Percentiles rank a stretch among this genome's conserved stretches.
These are phyloP conservation scores for Spinibarbus caldwelli DNA, from an alignment of 2,797 vertebrate species.

Conservation along the genomic window DNA sequence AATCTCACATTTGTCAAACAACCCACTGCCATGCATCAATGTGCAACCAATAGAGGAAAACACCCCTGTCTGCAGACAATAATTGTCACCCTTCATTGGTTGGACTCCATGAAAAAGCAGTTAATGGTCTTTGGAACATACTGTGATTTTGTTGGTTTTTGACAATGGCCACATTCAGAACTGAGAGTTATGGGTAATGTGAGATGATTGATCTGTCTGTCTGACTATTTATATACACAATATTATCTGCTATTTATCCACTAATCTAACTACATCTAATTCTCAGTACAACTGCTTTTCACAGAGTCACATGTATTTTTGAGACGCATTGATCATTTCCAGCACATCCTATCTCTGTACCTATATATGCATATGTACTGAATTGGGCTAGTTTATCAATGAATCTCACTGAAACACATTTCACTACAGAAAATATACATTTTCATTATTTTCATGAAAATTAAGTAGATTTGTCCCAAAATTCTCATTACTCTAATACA, in stretches of 20 bases:
- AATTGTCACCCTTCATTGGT: not conserved
- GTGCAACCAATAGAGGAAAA: constrained; percentile 15
- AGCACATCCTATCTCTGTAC: not conserved
- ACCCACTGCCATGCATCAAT: constrained; percentile 46
- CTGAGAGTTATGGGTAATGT: not conserved
- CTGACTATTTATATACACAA: not conserved
- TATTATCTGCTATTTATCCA: not conserved
- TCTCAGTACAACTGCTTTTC: not conserved
- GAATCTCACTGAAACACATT: not conserved
- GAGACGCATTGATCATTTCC: not conserved
- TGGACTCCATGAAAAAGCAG: not conserved
- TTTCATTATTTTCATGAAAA: not conserved
- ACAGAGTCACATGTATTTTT: not conserved
- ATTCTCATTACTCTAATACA: not conserved
- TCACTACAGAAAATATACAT: not conserved
- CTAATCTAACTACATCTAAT: not conserved
- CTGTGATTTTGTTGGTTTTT: not conserved
- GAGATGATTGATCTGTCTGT: constrained; percentile 1
- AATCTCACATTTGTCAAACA: constrained; percentile 46
- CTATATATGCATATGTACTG: not conserved
- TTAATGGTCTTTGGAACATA: not conserved
- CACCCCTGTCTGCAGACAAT: constrained; percentile 1
- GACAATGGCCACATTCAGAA: not conserved
- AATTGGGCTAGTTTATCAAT: not conserved
- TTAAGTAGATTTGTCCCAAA: not conserved